Percentiles rank a stretch among this genome's conserved stretches.
Conservation (phyloP, 2,113 vertebrate genomes). For the Oxyura jamaicensis region DNA sequence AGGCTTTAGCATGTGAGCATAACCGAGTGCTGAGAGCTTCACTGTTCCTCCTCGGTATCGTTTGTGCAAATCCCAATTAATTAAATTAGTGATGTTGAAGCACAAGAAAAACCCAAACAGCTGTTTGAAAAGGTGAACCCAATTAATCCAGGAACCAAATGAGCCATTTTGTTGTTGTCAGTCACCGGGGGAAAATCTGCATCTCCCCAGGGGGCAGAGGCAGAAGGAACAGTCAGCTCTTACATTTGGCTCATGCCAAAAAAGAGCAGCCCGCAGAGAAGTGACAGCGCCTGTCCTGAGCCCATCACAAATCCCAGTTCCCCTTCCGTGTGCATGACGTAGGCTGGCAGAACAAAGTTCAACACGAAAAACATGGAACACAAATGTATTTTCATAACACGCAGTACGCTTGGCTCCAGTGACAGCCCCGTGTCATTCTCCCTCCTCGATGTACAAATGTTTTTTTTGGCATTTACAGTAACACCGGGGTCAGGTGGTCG, state of each 20-base stretch:
- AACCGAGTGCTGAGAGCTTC: no score
- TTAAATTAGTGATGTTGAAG: background rate
- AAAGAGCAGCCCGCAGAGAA: background rate
- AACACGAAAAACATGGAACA: background rate
- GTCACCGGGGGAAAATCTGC: background rate
- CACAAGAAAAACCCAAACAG: no score
- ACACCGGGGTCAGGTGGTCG: background rate
- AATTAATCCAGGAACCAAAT: background rate
- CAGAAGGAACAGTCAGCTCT: fast-evolving
- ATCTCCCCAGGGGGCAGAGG: fast-evolving
- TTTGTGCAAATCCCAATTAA: background rate
- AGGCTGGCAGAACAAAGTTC: background rate
- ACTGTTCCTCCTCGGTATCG: background rate
- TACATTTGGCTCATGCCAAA: background rate
- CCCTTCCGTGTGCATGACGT: fast-evolving
- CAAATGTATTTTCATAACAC: background rate
- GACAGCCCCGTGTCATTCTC: background rate
- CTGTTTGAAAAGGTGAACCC: background rate
- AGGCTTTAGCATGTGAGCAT: fast-evolving
- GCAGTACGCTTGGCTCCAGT: background rate
- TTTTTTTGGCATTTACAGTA: background rate
- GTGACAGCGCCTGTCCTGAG: background rate
- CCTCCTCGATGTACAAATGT: background rate
- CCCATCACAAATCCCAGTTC: no score
- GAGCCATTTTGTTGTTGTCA: background rate